A percentile compares a stretch with the other conserved stretches of the same genome.
Evolutionary conservation across 2,113 vertebrate species (phyloP).

Genomic region (Cyanocitta stelleri): DNA sequence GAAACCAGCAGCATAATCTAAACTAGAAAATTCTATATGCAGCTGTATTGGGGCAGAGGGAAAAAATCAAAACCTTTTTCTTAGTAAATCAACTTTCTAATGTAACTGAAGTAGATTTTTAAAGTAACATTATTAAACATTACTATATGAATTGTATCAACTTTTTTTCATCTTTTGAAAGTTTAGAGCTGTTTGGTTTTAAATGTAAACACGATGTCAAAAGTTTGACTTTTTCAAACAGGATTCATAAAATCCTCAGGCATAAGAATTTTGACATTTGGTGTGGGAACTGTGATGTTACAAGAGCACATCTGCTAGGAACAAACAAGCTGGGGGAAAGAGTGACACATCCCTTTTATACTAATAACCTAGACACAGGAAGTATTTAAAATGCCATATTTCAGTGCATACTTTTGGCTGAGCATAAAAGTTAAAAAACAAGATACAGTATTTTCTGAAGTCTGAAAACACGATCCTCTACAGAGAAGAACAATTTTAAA

Average conservation of each 20-base stretch:
- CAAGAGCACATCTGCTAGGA: slow-evolving; percentile 39
- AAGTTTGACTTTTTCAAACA: slow-evolving; percentile 14
- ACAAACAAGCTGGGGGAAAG: slow-evolving; percentile 59
- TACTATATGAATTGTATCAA: background rate
- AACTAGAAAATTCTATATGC: background rate
- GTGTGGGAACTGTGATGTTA: slow-evolving; percentile 66
- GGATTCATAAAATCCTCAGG: slow-evolving; percentile 7
- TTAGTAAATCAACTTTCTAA: background rate
- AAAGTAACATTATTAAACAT: background rate
- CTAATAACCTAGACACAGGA: slow-evolving; percentile 34
- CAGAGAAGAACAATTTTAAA: background rate
- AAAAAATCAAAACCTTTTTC: background rate
- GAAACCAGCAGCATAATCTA: background rate
- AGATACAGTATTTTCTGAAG: background rate
- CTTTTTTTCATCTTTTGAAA: background rate
- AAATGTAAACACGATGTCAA: background rate
- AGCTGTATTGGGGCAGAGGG: background rate
- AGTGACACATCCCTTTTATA: slow-evolving; percentile 41
- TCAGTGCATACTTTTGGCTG: background rate
- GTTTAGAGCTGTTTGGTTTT: background rate
- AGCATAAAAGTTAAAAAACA: background rate
- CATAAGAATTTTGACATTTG: slow-evolving; percentile 47
- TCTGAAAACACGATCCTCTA: background rate
- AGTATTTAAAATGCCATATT: slow-evolving; percentile 23
- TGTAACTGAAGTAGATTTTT: background rate